A percentile compares a stretch with the other conserved stretches of the same genome.
Conservation (phyloP, 2,888 invertebrate species). For the Holacanthella duospinosa region DNA sequence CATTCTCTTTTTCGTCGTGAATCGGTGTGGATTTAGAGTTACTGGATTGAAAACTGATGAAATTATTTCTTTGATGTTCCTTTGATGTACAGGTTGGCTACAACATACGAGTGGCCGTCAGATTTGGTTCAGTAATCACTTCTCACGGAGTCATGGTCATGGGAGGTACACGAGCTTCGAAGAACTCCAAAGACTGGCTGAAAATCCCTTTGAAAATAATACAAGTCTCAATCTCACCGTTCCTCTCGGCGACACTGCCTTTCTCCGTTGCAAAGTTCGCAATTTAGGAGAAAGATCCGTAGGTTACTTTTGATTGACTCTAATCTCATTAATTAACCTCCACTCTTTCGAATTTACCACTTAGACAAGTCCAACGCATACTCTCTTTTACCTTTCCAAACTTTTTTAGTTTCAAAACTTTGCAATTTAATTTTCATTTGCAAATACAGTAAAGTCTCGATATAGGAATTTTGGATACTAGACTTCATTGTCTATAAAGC, state of each 20-base stretch:
- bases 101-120: slow-evolving; percentile 21
- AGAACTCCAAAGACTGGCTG: slow-evolving; percentile 45
- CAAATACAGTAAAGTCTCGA: too few relatives aligned
- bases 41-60: too few relatives aligned
- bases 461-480: too few relatives aligned
- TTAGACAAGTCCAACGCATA: too few relatives aligned
- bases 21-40: too few relatives aligned
- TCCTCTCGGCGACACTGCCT: slow-evolving; percentile 66
- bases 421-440: too few relatives aligned
- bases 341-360: not conserved
- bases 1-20: too few relatives aligned
- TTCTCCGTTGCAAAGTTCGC: slow-evolving; percentile 67
- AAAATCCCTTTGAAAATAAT: slow-evolving; percentile 54
- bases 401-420: too few relatives aligned
- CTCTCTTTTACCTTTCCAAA: too few relatives aligned
- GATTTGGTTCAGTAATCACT: slow-evolving; percentile 26
- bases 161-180: slow-evolving; percentile 48
- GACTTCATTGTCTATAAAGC: too few relatives aligned
- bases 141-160: slow-evolving; percentile 13
- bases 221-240: slow-evolving; percentile 64
- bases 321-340: not conserved
- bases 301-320: slow-evolving; percentile 39
- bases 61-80: not conserved
- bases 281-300: slow-evolving; percentile 64
- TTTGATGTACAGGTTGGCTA: not conserved